Percentiles rank a stretch among this genome's conserved stretches.
Evolutionary conservation across 2,797 vertebrate species (phyloP).

Genomic region (Acanthurus lineatus): DNA sequence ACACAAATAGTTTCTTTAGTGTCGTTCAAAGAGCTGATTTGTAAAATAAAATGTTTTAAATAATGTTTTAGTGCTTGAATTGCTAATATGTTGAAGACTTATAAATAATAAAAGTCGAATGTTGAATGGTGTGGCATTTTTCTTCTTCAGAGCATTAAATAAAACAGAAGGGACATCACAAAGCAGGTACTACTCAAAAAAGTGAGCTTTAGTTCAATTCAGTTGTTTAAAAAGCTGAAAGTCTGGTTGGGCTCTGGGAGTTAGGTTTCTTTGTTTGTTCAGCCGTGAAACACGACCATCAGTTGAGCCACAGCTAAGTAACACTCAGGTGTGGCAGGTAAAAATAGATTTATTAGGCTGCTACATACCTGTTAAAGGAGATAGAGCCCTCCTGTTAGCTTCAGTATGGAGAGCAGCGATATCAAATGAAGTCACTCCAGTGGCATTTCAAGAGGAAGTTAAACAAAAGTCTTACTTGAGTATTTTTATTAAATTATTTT

Average conservation of each 20-base stretch:
- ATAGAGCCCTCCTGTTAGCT: not conserved
- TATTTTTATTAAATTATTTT: no score
- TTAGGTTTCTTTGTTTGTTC: constrained; percentile 35
- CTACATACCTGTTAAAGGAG: not conserved
- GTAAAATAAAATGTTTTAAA: not conserved
- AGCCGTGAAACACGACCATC: not conserved
- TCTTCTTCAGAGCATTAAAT: not conserved
- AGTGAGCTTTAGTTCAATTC: constrained; percentile 19
- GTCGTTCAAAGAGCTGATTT: not conserved
- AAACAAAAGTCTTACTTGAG: no score
- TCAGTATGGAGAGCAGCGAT: no score
- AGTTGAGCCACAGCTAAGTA: not conserved
- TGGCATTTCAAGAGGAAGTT: no score
- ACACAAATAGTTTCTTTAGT: not conserved
- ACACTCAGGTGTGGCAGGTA: constrained; percentile 7
- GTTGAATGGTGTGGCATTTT: not conserved
- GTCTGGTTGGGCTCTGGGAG: constrained; percentile 2
- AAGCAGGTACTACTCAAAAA: constrained; percentile 2
- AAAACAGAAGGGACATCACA: no score
- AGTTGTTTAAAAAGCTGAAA: constrained; percentile 18
- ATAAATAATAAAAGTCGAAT: constrained; percentile 67
- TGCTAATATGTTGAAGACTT: constrained; percentile 37
- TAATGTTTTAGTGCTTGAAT: constrained; percentile 24
- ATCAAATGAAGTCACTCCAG: no score
- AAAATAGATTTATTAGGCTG: not conserved